Percentiles rank a stretch among this genome's conserved stretches.
phyloP scores from a whole-genome alignment of 2,113 vertebrate species.

The Pygoscelis antarcticus region DNA sequence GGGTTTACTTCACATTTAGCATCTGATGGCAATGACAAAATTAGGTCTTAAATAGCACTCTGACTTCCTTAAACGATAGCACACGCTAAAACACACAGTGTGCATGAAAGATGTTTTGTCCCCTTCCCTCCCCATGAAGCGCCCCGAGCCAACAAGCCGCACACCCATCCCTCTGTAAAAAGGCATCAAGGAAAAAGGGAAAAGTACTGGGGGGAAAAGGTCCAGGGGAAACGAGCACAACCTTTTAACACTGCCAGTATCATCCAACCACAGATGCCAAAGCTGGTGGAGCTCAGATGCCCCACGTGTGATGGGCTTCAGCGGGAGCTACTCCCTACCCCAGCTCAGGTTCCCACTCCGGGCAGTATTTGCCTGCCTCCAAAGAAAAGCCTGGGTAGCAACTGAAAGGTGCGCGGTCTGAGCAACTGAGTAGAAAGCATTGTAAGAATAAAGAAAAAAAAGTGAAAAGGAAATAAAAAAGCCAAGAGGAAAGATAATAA shows the following conservation, averaged over 20 bases:
- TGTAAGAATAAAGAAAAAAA: background rate
- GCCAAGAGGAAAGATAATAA: background rate
- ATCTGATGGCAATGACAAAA: slow-evolving; percentile 40
- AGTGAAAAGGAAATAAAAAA: background rate
- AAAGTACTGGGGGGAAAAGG: accelerated
- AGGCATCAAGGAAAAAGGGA: background rate
- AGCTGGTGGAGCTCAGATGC: background rate
- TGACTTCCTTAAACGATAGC: slow-evolving; percentile 49
- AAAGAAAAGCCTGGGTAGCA: background rate
- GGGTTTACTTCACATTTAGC: background rate
- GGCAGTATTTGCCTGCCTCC: background rate
- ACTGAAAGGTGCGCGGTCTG: accelerated
- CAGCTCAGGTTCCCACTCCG: background rate
- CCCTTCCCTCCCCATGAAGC: accelerated
- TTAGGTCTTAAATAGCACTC: background rate
- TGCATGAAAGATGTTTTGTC: background rate
- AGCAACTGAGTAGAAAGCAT: background rate
- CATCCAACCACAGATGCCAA: background rate
- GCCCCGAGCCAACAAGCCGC: background rate
- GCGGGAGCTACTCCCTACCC: background rate
- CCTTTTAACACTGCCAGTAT: background rate
- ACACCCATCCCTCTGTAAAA: background rate
- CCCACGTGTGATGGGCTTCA: background rate
- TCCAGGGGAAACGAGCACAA: background rate
- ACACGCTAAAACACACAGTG: background rate